Conservation (phyloP, 2,113 vertebrate genomes). For the Archocentrus centrarchus region DNA sequence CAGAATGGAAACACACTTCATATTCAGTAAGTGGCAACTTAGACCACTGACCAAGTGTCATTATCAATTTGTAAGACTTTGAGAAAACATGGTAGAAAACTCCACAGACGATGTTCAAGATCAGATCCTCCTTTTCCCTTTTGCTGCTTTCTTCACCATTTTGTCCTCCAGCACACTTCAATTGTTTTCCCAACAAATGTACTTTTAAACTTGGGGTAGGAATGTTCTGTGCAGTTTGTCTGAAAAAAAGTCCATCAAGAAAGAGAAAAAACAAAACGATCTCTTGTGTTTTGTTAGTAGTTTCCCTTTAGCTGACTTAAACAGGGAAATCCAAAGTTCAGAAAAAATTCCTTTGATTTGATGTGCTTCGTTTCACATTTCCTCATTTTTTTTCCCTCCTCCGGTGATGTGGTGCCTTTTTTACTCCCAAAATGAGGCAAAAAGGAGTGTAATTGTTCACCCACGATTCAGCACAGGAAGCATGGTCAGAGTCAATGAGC, state of each 20-base stretch:
- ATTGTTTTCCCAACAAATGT: neutral
- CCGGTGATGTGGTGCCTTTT: neutral
- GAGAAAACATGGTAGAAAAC: constrained; percentile 3
- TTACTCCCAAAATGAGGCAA: constrained; percentile 17
- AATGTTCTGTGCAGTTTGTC: constrained; percentile 51
- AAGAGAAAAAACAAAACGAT: neutral
- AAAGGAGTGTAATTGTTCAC: neutral
- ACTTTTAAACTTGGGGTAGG: constrained; percentile 31
- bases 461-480: neutral
- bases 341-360: neutral
- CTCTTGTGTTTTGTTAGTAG: neutral
- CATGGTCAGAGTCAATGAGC: neutral
- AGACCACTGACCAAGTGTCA: neutral
- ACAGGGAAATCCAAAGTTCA: constrained; percentile 2
- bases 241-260: neutral
- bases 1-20: constrained; percentile 19
- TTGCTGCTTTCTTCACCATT: neutral
- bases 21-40: neutral
- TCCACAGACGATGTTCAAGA: neutral
- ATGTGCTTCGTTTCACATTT: constrained; percentile 16
- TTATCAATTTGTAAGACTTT: constrained; percentile 54
- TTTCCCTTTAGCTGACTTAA: constrained; percentile 22
- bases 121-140: constrained; percentile 24
- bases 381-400: neutral
- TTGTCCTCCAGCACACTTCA: constrained; percentile 2